Evolutionary conservation across 2,888 invertebrate species (phyloP).

Genomic region (Tiliacea aurago): DNA sequence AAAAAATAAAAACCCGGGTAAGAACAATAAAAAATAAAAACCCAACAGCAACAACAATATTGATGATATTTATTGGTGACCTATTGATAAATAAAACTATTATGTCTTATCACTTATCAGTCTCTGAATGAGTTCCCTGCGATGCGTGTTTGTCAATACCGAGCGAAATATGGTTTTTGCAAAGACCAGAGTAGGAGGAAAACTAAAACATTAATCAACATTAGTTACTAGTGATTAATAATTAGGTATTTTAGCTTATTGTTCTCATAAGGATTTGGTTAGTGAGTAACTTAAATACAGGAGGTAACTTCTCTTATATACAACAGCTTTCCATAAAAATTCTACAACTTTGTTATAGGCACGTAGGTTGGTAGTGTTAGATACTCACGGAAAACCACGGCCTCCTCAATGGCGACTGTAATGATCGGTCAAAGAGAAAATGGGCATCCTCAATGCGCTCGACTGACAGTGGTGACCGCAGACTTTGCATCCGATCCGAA

Average conservation of each 20-base stretch:
- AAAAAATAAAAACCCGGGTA: not conserved
- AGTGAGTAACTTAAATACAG: conserved; percentile 7
- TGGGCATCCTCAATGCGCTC: not conserved
- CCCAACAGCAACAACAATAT: not conserved
- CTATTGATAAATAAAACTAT: not conserved
- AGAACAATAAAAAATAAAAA: not conserved
- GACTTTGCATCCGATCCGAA: not conserved
- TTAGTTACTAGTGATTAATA: not conserved
- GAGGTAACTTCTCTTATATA: not conserved
- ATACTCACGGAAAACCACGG: not conserved
- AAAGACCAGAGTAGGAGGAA: not conserved
- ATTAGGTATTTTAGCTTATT: not conserved
- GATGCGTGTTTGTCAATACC: not conserved
- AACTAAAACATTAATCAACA: not conserved
- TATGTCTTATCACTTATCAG: not conserved
- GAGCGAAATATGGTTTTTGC: not conserved
- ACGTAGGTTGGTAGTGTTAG: not conserved
- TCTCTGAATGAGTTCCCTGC: not conserved
- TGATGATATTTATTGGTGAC: not conserved
- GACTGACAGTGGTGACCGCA: not conserved
- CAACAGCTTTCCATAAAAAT: conserved; percentile 1
- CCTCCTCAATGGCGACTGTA: not conserved
- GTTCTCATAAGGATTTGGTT: not conserved
- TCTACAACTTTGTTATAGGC: not conserved
- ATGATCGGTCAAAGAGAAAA: not conserved